Evolutionary conservation across 2,888 invertebrate genomes (phyloP).

Genomic region (Aethes cnicana): DNA sequence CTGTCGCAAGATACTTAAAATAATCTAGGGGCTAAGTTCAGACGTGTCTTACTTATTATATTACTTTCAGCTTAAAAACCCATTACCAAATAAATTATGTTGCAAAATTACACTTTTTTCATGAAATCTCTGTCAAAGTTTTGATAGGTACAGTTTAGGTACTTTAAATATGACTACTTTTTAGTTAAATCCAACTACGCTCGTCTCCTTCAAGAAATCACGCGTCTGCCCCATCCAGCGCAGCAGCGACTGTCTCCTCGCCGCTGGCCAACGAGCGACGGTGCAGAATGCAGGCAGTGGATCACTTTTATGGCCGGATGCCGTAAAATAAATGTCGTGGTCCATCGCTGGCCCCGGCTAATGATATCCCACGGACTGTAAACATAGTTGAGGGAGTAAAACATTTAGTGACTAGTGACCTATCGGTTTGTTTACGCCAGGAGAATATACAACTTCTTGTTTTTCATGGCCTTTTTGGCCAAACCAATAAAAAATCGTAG

Average conservation of each 20-base stretch:
- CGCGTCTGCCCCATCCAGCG: slow-evolving; percentile 41
- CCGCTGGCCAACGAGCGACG: slow-evolving; percentile 53
- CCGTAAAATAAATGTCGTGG: slow-evolving; percentile 82
- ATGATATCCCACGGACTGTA: slow-evolving; percentile 65
- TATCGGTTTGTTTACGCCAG: slow-evolving; percentile 22
- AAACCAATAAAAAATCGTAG: no score
- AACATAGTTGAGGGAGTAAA: slow-evolving; percentile 43
- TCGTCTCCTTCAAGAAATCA: not conserved
- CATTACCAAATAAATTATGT: no score
- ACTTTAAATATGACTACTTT: no score
- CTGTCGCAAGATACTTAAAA: no score
- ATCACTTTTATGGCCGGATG: slow-evolving; percentile 82
- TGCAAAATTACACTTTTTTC: no score
- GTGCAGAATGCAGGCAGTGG: slow-evolving; percentile 80
- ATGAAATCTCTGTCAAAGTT: no score
- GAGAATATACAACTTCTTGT: no score
- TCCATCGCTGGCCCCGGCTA: slow-evolving; percentile 73
- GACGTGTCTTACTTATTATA: no score
- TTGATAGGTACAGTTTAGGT: no score
- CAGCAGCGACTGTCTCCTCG: slow-evolving; percentile 18
- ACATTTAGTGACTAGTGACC: slow-evolving; percentile 9
- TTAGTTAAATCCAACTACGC: not conserved
- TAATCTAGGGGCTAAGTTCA: no score
- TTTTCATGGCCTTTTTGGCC: no score
- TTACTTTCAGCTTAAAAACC: no score